Evolutionary conservation across 2,888 invertebrate genomes (phyloP).

Genomic region (Netelia virgata): DNA sequence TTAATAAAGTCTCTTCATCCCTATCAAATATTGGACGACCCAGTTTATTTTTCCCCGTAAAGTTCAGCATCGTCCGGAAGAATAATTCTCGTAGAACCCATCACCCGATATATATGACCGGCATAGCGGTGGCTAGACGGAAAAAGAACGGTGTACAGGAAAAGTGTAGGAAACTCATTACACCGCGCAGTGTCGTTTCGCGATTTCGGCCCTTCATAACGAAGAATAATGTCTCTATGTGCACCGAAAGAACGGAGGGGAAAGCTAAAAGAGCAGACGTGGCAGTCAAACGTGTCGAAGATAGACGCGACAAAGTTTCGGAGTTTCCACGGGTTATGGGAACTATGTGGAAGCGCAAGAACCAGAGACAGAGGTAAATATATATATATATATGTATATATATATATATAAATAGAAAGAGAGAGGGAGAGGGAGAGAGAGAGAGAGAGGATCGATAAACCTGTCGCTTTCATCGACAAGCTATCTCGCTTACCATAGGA

Average conservation of each 20-base stretch:
- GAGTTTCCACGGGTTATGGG: conserved; percentile 23
- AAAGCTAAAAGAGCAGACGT: conserved; percentile 41
- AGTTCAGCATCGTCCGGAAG: neutral
- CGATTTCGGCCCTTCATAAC: conserved; percentile 42
- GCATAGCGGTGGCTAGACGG: neutral
- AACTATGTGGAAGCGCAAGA: conserved; percentile 13
- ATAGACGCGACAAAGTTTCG: conserved; percentile 60
- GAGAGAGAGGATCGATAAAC: conserved; percentile 38
- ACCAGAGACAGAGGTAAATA: too few relatives aligned
- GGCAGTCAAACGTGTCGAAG: conserved; percentile 54
- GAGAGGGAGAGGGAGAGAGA: conserved; percentile 26
- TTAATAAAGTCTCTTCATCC: neutral
- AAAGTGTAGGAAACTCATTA: conserved; percentile 6
- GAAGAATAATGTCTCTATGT: conserved; percentile 41
- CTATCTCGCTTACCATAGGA: conserved; percentile 40
- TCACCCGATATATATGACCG: neutral
- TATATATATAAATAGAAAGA: too few relatives aligned
- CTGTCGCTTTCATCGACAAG: conserved; percentile 62
- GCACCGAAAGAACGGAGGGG: neutral
- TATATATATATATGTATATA: neutral
- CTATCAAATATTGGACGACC: neutral
- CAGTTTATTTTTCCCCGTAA: neutral
- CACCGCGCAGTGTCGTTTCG: neutral
- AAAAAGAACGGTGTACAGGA: neutral
- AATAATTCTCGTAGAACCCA: neutral